phyloP scores from a whole-genome alignment of 1,140 invertebrate species.

The Anthonomus grandis region DNA sequence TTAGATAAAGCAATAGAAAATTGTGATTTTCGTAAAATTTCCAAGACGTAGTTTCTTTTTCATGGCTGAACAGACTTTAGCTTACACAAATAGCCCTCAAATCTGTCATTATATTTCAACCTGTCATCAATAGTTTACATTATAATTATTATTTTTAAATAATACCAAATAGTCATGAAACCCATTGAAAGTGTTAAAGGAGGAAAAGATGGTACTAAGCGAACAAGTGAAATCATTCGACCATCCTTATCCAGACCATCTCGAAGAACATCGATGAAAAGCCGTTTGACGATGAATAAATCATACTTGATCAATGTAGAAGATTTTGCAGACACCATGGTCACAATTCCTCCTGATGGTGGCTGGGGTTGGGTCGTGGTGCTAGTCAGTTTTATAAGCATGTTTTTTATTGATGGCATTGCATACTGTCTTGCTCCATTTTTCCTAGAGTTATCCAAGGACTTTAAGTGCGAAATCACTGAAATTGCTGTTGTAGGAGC shows the following conservation, averaged over 20 bases:
- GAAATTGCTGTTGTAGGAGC: slow-evolving; percentile 63
- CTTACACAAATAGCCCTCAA: too few species aligned
- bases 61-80: too few species aligned
- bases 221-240: too few species aligned
- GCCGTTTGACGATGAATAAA: not conserved
- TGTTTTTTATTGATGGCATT: slow-evolving; percentile 78
- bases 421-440: slow-evolving; percentile 70
- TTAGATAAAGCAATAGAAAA: too few species aligned
- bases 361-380: slow-evolving; percentile 73
- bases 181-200: too few species aligned
- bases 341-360: slow-evolving; percentile 65
- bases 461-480: slow-evolving; percentile 56
- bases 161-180: too few species aligned
- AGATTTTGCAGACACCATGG: slow-evolving; percentile 27
- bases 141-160: too few species aligned
- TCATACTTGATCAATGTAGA: not conserved
- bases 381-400: slow-evolving; percentile 49
- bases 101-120: too few species aligned
- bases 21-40: too few species aligned
- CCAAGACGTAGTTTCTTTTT: too few species aligned
- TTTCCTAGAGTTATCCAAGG: slow-evolving; percentile 53
- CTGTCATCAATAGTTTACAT: too few species aligned
- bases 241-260: slow-evolving; percentile 1
- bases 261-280: not conserved
- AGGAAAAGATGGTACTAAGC: too few species aligned